These are phyloP conservation scores for Xiphophorus hellerii DNA, from an alignment of 2,113 vertebrate species.

Conservation along the genomic window DNA sequence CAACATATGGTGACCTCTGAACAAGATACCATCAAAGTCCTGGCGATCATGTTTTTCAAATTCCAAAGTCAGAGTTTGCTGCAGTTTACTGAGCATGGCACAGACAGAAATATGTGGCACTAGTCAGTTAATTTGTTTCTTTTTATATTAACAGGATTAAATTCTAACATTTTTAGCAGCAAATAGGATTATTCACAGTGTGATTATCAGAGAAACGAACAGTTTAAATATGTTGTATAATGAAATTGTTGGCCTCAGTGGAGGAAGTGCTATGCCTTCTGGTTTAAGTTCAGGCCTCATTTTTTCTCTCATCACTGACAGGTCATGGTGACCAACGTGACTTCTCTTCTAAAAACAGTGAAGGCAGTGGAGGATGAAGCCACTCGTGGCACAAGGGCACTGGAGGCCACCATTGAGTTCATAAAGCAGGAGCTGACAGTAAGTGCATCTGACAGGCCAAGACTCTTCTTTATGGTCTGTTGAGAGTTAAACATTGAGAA, in stretches of 20 bases:
- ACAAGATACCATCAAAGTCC: conserved; percentile 40
- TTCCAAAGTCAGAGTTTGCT: conserved; percentile 39
- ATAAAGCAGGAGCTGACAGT: conserved; percentile 99
- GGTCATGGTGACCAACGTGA: conserved; percentile 99
- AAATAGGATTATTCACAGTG: conserved; percentile 7
- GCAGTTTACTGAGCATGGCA: conserved; percentile 18
- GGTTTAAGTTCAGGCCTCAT: conserved; percentile 42
- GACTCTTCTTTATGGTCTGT: conserved; percentile 27
- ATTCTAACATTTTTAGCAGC: conserved; percentile 8
- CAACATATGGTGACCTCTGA: conserved; percentile 71
- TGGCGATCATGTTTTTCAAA: conserved; percentile 48
- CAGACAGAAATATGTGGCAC: conserved; percentile 8
- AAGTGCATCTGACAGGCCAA: conserved; percentile 47
- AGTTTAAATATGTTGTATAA: background rate
- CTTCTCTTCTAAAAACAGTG: conserved; percentile 97
- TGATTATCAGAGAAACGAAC: background rate
- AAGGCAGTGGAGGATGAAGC: conserved; percentile 99
- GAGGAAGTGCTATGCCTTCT: conserved; percentile 63
- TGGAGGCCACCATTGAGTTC: conserved; percentile 96
- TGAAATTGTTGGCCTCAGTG: conserved; percentile 9
- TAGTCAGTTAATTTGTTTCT: conserved; percentile 7
- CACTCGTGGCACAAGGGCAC: conserved; percentile 94
- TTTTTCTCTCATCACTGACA: conserved; percentile 59
- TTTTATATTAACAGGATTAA: background rate
- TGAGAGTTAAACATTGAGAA: conserved; percentile 29